Base-by-base conservation (phyloP, 2,797 vertebrate genomes). In the Macropodus opercularis region DNA sequence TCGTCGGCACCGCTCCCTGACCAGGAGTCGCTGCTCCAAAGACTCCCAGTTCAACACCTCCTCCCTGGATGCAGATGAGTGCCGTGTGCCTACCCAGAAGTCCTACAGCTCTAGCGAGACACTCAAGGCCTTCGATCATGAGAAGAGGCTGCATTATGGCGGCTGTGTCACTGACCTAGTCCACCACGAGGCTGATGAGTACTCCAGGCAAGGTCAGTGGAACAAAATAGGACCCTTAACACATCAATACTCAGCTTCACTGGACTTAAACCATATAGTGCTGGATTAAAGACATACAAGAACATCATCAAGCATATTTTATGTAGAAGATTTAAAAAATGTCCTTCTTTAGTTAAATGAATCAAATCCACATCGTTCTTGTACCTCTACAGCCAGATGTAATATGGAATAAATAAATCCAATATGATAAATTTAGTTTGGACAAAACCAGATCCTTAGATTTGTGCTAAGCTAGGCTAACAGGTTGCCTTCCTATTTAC, bases 91-190 rank as follows among this genome's bases (percentile, higher is more conserved):
- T 39, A 98, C 96, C 0, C 96, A 99, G 91, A 99, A 98, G 79
- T 98, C 97, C 23, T 99, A 98, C 83, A 99, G 95, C 91, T 98
- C 98, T 79, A 99, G 95, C 0, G 97, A 99, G 91, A 99, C 96
- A 0, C 94, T 99, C 46, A 99, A 99, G 84, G 97, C 95, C 0
- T 99, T 96, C 4, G 97, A 99, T 79, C 97, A 98, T 0, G 97
- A 99, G 69, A 93, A 93, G 83, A 94, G 95, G 83, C 92, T 98
- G 87, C 95, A 95, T 83, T 99, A 98, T 1, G 94, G 95, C 0
- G 96, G 95, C 79, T 92, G 96, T 35, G 93, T 98, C 75, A 92
- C 95, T 0, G 96, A 99, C 86, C 91, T 99, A 51, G 95, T 98
- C 65, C 97, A 98, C 90, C 94, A 94, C 17, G 96, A 99, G 87